phyloP scores from a whole-genome alignment of 1,140 invertebrate genomes.

The Dufourea novaeangliae region DNA sequence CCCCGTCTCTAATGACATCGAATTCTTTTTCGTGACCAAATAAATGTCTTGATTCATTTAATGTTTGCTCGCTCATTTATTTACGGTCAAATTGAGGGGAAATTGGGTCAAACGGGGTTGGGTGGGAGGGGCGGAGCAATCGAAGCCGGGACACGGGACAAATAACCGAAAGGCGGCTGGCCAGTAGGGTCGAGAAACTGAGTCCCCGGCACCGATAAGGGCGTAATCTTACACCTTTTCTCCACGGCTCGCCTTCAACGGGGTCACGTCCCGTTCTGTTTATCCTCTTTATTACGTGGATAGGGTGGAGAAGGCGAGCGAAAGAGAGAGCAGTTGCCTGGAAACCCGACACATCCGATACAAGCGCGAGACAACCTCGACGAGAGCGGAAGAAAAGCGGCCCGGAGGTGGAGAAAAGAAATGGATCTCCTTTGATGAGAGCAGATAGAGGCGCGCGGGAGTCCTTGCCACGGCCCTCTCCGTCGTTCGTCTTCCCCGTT shows the following conservation, averaged over 20 bases:
- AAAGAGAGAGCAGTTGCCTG: slow-evolving; percentile 53
- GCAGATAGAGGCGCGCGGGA: slow-evolving; percentile 54
- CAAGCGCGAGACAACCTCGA: slow-evolving; percentile 30
- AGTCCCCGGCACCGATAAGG: slow-evolving; percentile 61
- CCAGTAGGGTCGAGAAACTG: neutral
- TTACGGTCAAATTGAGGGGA: slow-evolving; percentile 69
- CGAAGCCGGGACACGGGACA: slow-evolving; percentile 68
- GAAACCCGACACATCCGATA: slow-evolving; percentile 63
- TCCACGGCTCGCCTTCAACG: slow-evolving; percentile 38
- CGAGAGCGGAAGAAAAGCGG: slow-evolving; percentile 22
- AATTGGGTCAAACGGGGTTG: slow-evolving; percentile 73
- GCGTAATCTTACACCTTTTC: slow-evolving; percentile 74
- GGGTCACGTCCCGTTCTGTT: slow-evolving; percentile 67
- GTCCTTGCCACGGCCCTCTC: slow-evolving; percentile 45
- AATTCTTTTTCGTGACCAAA: slow-evolving; percentile 70
- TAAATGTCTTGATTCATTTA: slow-evolving; percentile 76
- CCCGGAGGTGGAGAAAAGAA: slow-evolving; percentile 31
- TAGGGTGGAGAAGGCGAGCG: slow-evolving; percentile 16
- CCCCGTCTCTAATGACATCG: slow-evolving; percentile 62
- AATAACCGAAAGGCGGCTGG: slow-evolving; percentile 61
- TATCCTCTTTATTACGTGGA: slow-evolving; percentile 70
- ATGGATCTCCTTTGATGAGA: slow-evolving; percentile 65
- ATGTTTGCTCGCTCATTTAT: slow-evolving; percentile 71
- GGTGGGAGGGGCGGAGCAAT: slow-evolving; percentile 47
- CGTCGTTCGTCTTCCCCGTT: slow-evolving; percentile 54